phyloP scores from a whole-genome alignment of 2,888 invertebrate species.

The Tigriopus californicus region DNA sequence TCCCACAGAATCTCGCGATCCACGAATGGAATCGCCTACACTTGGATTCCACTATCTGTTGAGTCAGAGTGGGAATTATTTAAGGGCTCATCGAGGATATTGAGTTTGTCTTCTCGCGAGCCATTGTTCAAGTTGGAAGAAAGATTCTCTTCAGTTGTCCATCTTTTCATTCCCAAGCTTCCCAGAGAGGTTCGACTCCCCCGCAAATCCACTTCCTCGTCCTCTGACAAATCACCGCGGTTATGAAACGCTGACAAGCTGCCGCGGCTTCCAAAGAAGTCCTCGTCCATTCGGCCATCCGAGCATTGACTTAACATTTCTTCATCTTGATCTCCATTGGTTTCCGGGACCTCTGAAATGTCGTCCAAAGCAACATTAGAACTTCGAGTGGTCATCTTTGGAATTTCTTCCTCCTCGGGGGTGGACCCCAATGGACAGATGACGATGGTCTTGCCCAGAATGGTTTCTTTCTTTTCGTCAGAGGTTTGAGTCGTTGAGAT shows the following conservation, averaged over 20 bases:
- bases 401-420: no score
- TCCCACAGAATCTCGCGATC: slow-evolving; percentile 11
- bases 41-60: slow-evolving; percentile 11
- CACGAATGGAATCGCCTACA: slow-evolving; percentile 6
- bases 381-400: neutral
- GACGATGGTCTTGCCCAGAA: no score
- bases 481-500: no score
- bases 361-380: neutral
- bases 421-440: no score
- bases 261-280: neutral
- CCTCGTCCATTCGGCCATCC: neutral
- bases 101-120: slow-evolving; percentile 4
- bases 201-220: neutral
- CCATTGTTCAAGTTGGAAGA: neutral
- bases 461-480: no score
- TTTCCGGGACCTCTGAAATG: neutral
- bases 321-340: neutral
- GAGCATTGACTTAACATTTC: slow-evolving; percentile 2
- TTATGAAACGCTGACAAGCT: neutral
- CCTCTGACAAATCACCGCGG: neutral
- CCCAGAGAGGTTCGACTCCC: neutral
- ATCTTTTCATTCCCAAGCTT: neutral
- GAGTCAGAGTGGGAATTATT: slow-evolving; percentile 5
- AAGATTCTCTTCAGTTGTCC: slow-evolving; percentile 14
- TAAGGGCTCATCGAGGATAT: neutral